Evolutionary conservation across 2,797 vertebrate genomes (phyloP).

Genomic region (Sebastes dallii): DNA sequence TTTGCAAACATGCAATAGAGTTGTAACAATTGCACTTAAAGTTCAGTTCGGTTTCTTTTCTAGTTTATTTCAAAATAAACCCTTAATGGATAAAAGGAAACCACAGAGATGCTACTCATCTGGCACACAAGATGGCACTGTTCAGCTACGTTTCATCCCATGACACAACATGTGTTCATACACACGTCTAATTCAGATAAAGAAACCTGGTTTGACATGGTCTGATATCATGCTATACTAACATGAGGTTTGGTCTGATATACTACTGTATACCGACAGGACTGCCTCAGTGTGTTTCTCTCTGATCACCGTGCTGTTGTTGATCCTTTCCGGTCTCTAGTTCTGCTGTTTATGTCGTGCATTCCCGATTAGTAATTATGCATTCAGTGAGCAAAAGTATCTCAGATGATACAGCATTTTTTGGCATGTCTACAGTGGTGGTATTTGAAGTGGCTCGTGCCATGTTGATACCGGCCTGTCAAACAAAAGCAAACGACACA

Average conservation of each 20-base stretch:
- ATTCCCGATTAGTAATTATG: constrained; percentile 27
- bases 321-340: not conserved
- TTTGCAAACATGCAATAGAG: too few relatives aligned
- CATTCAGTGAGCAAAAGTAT: constrained; percentile 6
- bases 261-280: not conserved
- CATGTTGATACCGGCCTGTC: constrained; percentile 60
- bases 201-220: not conserved
- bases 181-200: not conserved
- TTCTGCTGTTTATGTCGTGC: not conserved
- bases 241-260: too few relatives aligned
- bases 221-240: not conserved
- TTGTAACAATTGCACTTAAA: too few relatives aligned
- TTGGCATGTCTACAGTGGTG: constrained; percentile 27
- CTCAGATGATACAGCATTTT: constrained; percentile 21
- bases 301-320: not conserved
- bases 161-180: not conserved
- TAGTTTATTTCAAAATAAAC: not conserved
- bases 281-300: not conserved
- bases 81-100: not conserved
- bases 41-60: not conserved
- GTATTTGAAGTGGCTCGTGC: constrained; percentile 24
- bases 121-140: constrained; percentile 67
- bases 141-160: constrained; percentile 31
- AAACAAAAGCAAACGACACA: constrained; percentile 63
- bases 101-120: not conserved